Evolutionary conservation across 1,140 invertebrate genomes (phyloP), one percentile per base, ranked within the genome.

Genomic region (Plodia interpunctella): DNA sequence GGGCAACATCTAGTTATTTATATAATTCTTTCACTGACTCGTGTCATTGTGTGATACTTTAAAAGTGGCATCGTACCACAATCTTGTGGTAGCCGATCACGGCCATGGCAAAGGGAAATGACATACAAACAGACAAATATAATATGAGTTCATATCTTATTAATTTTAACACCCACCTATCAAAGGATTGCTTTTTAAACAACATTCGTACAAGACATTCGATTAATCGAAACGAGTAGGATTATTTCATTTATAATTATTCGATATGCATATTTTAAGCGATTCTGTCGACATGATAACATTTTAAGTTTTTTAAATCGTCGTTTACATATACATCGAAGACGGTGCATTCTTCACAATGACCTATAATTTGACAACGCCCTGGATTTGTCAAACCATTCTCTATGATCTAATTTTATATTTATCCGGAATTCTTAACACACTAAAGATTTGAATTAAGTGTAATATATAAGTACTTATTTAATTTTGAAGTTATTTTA

Each of bases 231-330:
- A 44, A 44, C 38, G 38, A 44, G 38, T 44, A 44, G 38, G 38
- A 44, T 44, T 44, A 44, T 44, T 15, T 15, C 38, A 44, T 44
- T 44, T 44, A 44, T 44, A 44, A 44, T 44, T 44, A 44, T 44
- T 44, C 38, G 38, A 15, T 44, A 44, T 44, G 38, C 38, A 44
- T 44, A 44, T 44, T 44, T 44, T 44, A 44, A 44, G 38, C 38
- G 38, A 44, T 44, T 44, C 38, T 44, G 38, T 44, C 38, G 38
- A 4, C 38, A 44, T 44, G 38, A 44, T 44, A 44, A 44, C 38
- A 44, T 44, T 44, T 44, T 44, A 44, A 44, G 38, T 44, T 15
- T 44, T 44, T 44, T 44, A 44, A 44, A 44, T 44, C 38, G 38
- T 44, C 38, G 38, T 44, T 44, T 44, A 44, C 38, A 44, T 44